Conservation (phyloP, 1,140 invertebrate genomes). For the Drosophila repletoides region DNA sequence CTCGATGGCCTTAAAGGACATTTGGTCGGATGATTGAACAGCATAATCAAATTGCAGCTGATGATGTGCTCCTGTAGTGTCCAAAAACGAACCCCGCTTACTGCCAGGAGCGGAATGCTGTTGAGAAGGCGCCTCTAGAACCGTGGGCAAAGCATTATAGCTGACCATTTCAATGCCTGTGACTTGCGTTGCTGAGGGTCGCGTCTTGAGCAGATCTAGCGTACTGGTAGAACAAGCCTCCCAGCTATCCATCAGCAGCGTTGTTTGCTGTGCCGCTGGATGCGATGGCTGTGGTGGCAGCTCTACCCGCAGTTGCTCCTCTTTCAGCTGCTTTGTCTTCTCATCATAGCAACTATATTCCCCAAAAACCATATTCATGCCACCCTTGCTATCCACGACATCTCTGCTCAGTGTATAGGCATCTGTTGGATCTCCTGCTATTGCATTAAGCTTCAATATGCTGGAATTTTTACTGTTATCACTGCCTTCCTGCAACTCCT, state of each 20-base stretch:
- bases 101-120: conserved; percentile 43
- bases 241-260: conserved; percentile 73
- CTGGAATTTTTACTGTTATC: conserved; percentile 82
- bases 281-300: conserved; percentile 83
- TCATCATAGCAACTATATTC: conserved; percentile 87
- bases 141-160: conserved; percentile 55
- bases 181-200: conserved; percentile 25
- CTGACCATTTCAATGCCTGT: conserved; percentile 67
- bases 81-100: conserved; percentile 70
- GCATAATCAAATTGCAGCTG: conserved; percentile 75
- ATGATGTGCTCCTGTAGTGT: conserved; percentile 34
- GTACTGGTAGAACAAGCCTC: conserved; percentile 71
- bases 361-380: conserved; percentile 82
- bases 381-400: conserved; percentile 60
- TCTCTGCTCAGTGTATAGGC: conserved; percentile 61
- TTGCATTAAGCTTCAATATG: conserved; percentile 71
- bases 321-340: conserved; percentile 84
- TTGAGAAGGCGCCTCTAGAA: conserved; percentile 46
- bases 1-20: conserved; percentile 83
- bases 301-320: conserved; percentile 86
- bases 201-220: conserved; percentile 73
- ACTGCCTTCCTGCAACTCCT: conserved; percentile 88
- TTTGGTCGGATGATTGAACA: conserved; percentile 83
- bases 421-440: conserved; percentile 44
- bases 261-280: conserved; percentile 73